These are phyloP conservation scores for Netelia virgata DNA, from an alignment of 2,888 invertebrate genomes.

Conservation along the genomic window DNA sequence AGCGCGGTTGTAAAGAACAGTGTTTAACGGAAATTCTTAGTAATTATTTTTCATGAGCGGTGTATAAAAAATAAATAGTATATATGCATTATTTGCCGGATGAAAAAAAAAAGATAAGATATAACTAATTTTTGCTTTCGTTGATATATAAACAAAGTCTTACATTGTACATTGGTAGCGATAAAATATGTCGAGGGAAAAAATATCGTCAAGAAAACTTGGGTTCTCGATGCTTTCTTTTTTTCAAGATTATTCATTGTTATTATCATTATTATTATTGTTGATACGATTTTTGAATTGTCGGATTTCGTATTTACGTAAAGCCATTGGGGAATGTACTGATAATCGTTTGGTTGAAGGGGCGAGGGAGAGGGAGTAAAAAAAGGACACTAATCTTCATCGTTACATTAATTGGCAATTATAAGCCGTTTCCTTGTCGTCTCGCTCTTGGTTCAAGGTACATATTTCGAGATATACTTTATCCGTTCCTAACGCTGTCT, in stretches of 20 bases:
- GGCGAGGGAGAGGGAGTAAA: background rate
- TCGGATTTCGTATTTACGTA: background rate
- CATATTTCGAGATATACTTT: slow-evolving; percentile 37
- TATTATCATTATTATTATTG: too few species aligned
- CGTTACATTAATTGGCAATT: slow-evolving; percentile 68
- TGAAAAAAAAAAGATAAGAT: background rate
- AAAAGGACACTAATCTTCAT: slow-evolving; percentile 21
- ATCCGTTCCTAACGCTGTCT: slow-evolving; percentile 17
- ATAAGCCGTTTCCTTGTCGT: slow-evolving; percentile 57
- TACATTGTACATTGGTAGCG: background rate
- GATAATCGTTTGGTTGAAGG: background rate
- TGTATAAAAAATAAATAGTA: background rate
- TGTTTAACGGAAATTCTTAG: background rate
- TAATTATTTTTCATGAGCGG: slow-evolving; percentile 21
- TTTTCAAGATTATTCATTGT: background rate
- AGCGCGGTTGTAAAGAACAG: background rate
- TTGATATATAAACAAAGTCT: background rate
- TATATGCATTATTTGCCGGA: background rate
- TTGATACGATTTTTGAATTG: too few species aligned
- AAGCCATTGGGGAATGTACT: background rate
- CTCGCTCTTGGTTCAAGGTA: slow-evolving; percentile 29
- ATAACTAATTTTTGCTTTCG: background rate
- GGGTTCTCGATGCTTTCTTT: background rate
- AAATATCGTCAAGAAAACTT: background rate
- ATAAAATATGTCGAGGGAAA: background rate